Base-by-base conservation (phyloP, 2,113 vertebrate species). In the human (Homo sapiens) region DNA sequence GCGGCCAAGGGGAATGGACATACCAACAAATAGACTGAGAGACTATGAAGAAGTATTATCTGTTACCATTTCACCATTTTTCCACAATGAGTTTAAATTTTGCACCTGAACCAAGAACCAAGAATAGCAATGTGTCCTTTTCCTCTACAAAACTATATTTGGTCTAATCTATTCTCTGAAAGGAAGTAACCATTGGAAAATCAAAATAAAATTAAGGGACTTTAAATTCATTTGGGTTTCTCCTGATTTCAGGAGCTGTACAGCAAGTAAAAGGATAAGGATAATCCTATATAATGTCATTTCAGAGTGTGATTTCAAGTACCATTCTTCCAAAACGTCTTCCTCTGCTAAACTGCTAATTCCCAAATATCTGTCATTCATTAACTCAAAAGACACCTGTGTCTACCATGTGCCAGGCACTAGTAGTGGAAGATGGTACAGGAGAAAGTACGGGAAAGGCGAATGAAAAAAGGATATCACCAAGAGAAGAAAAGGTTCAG, bases 71-170 rank as follows among this genome's bases (percentile, higher is more conserved):
- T 68, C 45, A 80, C 10, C 61, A 88, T 14, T 95, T 82, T 93
- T 91, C 61, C 72, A 91, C 94, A 93, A 91, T 80, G 66, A 95
- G n/a, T 82, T 94, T 95, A 68, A 64, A 75, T 89, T 94, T 93
- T 96, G 32, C n/a, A 48, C 55, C 16, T 93, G 66, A 93, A 35
- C 52, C 38, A 75, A 88, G 61, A 89, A 61, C 68, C 5, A 64
- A 97, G 75, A 79, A 64, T 50, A 94, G 30, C 52, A 97, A 45
- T 90, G 23, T 84, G 57, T 16, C 1, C 12, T 75, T 93, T 73
- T 52, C 14, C 4, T 73, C 48, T n/a, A 59, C 14, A 50, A 59
- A 83, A 72, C 78, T 88, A 45, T 80, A 55, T 95, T 25, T 95
- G 17, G 22, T 88, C 52, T 91, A 80, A 48, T 45, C 9, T 81